Evolutionary conservation across 2,888 invertebrate species (phyloP).

Genomic region (Drosophila nr. fundita): DNA sequence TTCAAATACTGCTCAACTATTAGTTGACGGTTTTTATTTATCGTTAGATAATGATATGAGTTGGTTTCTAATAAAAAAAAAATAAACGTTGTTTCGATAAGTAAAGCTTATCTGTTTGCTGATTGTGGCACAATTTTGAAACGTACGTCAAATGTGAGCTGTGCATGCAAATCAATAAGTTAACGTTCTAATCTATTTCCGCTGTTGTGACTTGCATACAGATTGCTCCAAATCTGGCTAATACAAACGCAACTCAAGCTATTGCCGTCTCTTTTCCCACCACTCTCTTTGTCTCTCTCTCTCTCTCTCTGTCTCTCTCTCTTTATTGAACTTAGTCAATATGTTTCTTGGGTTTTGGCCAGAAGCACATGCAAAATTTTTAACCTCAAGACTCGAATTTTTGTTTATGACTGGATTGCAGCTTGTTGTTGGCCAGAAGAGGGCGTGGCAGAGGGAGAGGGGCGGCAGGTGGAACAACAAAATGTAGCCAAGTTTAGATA

Average conservation of each 20-base stretch:
- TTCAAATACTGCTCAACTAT: neutral
- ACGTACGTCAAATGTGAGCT: conserved; percentile 27
- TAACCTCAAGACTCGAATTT: conserved; percentile 36
- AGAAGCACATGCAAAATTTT: conserved; percentile 32
- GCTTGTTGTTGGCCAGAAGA: conserved; percentile 14
- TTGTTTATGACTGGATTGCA: conserved; percentile 44
- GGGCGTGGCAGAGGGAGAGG: neutral
- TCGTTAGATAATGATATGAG: neutral
- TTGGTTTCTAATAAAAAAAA: neutral
- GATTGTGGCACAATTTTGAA: conserved; percentile 19
- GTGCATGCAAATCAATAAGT: conserved; percentile 60
- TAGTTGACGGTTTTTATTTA: neutral
- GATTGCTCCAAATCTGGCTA: conserved; percentile 51
- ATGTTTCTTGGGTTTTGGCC: conserved; percentile 9
- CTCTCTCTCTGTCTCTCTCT: neutral
- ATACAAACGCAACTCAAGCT: conserved; percentile 16
- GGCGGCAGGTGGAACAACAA: neutral
- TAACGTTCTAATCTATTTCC: conserved; percentile 64
- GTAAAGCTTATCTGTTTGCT: conserved; percentile 3
- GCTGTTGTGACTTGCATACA: conserved; percentile 58
- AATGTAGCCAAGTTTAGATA: conserved; percentile 26
- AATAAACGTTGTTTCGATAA: neutral
- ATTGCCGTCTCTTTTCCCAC: neutral
- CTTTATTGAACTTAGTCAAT: conserved; percentile 19
- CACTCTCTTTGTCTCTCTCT: neutral